Base-by-base conservation (phyloP, 2,888 invertebrate species). In the Pseudococcus viburni region DNA sequence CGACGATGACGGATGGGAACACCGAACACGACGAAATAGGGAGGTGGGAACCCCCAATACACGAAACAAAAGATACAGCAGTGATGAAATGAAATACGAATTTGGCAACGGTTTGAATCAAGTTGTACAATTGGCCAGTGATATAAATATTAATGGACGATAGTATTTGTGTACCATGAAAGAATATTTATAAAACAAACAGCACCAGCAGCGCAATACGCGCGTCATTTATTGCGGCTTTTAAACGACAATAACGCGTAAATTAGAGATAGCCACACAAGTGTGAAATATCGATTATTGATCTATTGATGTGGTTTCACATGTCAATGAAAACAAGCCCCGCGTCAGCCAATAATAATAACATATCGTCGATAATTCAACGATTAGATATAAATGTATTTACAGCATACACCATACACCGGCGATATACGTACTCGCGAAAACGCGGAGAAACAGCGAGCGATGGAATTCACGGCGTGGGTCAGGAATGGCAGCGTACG, bases 261-360 rank as follows among this genome's bases (percentile, higher is more conserved):
- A 73, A 73, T 73, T 73, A 73, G 33, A 2, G 59, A 59, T 59
- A 59, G 33, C 73, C 33, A 33, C 26, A 33, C 73, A 39, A 73
- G 73, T 73, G 73, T 73, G 39, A 73, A 73, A 73, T 73, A 73
- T 73, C 73, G 73, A 73, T 73, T 73, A 73, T 73, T 73, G 73
- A 73, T 73, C 73, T 73, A 73, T 73, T 33, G 73, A 73, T 73
- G 73, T 73, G 73, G 73, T 73, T 73, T 73, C 73, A 73, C 33
- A 73, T 73, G 73, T 73, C 73, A 33, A 33, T 73, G 73, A 73
- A 73, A 73, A 73, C 73, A 73, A 73, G 12, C 73, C 73, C 59
- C 59, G 19, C 19, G 59, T 59, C 59, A 19, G 59, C 59, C 19
- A 33, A 33, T 33, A 59, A 19, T 59, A 59, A 59, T 59, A 59